Conservation (phyloP, 2,888 invertebrate genomes). For the Oxyteleia sp. region DNA sequence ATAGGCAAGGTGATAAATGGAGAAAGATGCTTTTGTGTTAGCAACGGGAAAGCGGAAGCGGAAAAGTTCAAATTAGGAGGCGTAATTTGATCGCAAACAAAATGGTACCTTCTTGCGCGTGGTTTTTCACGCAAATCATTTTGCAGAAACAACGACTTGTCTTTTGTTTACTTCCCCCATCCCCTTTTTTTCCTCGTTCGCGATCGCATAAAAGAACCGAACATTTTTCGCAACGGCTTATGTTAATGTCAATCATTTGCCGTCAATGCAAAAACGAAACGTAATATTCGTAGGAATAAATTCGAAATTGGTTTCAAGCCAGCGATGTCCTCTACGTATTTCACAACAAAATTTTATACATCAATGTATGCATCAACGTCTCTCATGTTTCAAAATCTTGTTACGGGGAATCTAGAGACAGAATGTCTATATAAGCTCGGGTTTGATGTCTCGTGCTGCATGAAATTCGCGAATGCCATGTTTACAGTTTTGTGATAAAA, state of each 20-base stretch:
- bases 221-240: conserved; percentile 1
- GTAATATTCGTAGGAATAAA: conserved; percentile 42
- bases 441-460: conserved; percentile 40
- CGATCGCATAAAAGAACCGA: background rate
- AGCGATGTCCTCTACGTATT: conserved; percentile 32
- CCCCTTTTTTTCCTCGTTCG: too few species aligned
- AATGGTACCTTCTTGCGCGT: background rate
- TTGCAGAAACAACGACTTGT: background rate
- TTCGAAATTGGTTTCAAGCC: conserved; percentile 37
- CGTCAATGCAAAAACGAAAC: conserved; percentile 30
- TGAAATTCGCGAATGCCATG: conserved; percentile 35
- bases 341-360: conserved; percentile 51
- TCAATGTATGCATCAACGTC: conserved; percentile 46
- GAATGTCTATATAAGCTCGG: conserved; percentile 48
- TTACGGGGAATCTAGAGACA: conserved; percentile 51
- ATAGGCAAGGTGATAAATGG: background rate
- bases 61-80: background rate
- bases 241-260: conserved; percentile 36
- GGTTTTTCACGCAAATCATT: background rate
- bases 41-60: background rate
- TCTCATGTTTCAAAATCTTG: conserved; percentile 54
- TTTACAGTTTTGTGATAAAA: conserved; percentile 34
- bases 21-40: conserved; percentile 1
- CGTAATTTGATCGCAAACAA: background rate
- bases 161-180: too few species aligned